Percentiles rank a stretch among this genome's conserved stretches.
Evolutionary conservation across 2,797 vertebrate species (phyloP).

Genomic region (Orientallactaga sibirica): DNA sequence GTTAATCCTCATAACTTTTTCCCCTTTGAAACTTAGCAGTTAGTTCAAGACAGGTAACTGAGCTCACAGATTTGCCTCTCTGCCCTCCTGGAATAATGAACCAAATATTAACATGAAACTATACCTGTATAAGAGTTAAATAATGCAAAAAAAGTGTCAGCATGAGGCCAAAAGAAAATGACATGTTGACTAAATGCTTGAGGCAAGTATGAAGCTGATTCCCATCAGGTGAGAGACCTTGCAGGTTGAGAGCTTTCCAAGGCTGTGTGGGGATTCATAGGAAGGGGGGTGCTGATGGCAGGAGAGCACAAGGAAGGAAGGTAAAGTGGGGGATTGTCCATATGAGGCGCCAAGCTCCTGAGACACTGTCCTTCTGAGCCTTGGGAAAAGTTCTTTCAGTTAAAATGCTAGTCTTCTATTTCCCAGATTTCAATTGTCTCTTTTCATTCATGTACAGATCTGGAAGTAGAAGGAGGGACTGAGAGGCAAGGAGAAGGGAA

Average conservation of each 20-base stretch:
- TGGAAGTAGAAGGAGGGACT: too few relatives aligned
- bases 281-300: background rate
- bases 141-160: background rate
- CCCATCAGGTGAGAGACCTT: background rate
- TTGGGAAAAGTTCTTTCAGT: background rate
- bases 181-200: background rate
- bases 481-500: background rate
- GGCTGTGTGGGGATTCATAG: background rate
- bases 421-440: background rate
- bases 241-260: background rate
- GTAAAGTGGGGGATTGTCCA: fast-evolving
- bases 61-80: background rate
- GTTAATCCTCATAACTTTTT: background rate
- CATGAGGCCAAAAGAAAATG: background rate
- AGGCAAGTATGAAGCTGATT: background rate
- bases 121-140: background rate
- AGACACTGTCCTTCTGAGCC: background rate
- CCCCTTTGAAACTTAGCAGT: conserved; percentile 38
- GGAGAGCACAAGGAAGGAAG: background rate
- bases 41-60: background rate
- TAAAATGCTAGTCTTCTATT: background rate
- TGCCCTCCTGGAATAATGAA: background rate
- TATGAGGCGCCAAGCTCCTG: background rate
- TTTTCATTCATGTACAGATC: background rate
- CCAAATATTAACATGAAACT: background rate